Evolutionary conservation across 2,888 invertebrate species (phyloP), one percentile per base, ranked within the genome.

Genomic region (Parnassius apollo): DNA sequence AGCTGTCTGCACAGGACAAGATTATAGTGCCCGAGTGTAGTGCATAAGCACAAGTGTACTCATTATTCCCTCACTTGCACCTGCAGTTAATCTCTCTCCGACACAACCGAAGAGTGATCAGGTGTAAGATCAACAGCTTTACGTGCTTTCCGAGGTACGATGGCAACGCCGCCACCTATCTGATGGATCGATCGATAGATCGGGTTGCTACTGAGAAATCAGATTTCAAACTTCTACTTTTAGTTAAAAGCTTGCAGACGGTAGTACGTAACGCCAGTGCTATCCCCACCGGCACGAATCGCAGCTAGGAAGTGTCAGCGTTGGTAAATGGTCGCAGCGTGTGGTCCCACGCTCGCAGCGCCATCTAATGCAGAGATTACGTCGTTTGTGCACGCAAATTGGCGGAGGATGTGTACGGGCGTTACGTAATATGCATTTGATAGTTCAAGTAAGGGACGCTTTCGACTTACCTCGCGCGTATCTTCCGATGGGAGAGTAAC

Each of bases 361-460:
- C 25, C 56, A 8, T 42, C 49, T 62, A 58, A 58, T 62, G 62
- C 49, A 49, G 42, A 46, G 54, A 51, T 62, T 62, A 62, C 62
- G 58, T 58, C 25, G 62, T 62, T 62, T 62, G 55, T 59, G 62
- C 58, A 13, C 22, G 54, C 62, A 62, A 57, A 62, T 58, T 54
- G n/a, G 54, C 62, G 35, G 52, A 42, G 62, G 62, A 62, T 58
- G 62, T 49, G 62, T 48, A n/a, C 25, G 42, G 57, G 53, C 50
- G 58, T 62, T 62, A 59, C 35, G 58, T 59, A 62, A 62, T 62
- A 62, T 58, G 62, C 58, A 62, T 62, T 62, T 59, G 62, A 62
- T 62, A 54, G 62, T 58, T 50, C 42, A 22, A 42, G 51, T 49
- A 35, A 46, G 53, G 57, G 58, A 58, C 45, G 53, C 62, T 58